Evolutionary conservation across 1,140 invertebrate genomes (phyloP), one percentile per base, ranked within the genome.

Genomic region (Acromyrmex echinatior): DNA sequence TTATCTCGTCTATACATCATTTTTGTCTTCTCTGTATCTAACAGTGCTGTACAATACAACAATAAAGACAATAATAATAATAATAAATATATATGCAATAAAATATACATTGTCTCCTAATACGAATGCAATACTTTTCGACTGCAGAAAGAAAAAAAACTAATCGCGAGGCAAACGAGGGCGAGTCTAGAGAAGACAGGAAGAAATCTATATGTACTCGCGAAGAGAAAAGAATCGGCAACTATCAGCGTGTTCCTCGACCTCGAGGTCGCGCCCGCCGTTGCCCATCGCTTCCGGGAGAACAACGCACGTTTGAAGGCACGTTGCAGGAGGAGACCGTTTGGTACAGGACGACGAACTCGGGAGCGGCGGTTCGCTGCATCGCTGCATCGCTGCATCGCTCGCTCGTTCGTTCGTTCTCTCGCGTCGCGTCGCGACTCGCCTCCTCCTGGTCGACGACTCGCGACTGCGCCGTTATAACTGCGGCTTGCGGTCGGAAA

Each of bases 401-500:
- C 60, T 58, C 58, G 82, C 3, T 31, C 58, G 58, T 1, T 62
- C 21, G 21, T 14, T 66, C 65, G 66, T 5, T 68, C 65, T 39
- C 21, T 70, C 21, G 35, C 39, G 66, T 21, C 7, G 7, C 35
- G 6, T 65, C 62, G 88, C 68, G 86, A 25, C 25, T 25, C 25
- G 25, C 25, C 0, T 88, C 88, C 85, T 91, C 74, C 89, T 70
- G 87, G 87, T 86, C 90, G 87, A 86, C 60, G 90, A 91, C 89
- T 80, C 85, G 91, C 92, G 91, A 92, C 90, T 92, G 90, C 93
- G 92, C 92, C 88, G 86, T 91, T 91, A 91, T 92, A 92, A 90
- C 91, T 87, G 88, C 90, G 91, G 86, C 91, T 91, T 93, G 93
- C 87, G 92, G 93, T 92, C 89, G 91, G 91, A 90, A 93, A 92